Evolutionary conservation across 1,140 invertebrate species (phyloP).

Genomic region (Drosophila chauvacae): DNA sequence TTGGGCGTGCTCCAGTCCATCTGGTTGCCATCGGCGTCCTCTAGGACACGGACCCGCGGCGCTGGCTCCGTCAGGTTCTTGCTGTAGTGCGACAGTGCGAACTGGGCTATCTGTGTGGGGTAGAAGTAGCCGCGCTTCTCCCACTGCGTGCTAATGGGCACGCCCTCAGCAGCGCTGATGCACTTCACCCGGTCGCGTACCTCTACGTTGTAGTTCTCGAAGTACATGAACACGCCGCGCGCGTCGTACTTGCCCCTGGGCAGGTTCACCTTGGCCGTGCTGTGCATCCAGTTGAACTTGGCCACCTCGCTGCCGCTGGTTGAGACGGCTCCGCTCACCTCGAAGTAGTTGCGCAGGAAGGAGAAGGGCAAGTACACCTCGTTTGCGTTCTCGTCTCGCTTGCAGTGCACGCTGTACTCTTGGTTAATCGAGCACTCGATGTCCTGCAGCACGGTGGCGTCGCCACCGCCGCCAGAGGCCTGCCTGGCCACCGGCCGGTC

Average conservation of each 20-base stretch:
- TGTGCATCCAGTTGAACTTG: constrained; percentile 97
- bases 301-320: constrained; percentile 84
- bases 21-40: constrained; percentile 89
- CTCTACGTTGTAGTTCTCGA: constrained; percentile 99
- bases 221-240: constrained; percentile 95
- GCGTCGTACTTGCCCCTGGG: constrained; percentile 95
- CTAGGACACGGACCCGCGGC: constrained; percentile 88
- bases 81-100: constrained; percentile 98
- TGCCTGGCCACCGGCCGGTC: constrained; percentile 29
- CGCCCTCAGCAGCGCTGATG: constrained; percentile 95
- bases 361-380: constrained; percentile 97
- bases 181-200: constrained; percentile 96
- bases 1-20: constrained; percentile 89
- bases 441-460: constrained; percentile 86
- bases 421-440: constrained; percentile 96
- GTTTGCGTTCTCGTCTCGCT: constrained; percentile 91
- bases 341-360: constrained; percentile 97
- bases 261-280: constrained; percentile 95
- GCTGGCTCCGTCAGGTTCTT: constrained; percentile 94
- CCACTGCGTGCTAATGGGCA: constrained; percentile 98
- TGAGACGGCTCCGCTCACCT: constrained; percentile 87
- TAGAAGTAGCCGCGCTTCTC: constrained; percentile 97
- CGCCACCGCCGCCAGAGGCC: not conserved
- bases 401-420: constrained; percentile 93
- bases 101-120: constrained; percentile 99